A percentile compares a stretch with the other conserved stretches of the same genome.
phyloP scores from a whole-genome alignment of 2,113 vertebrate species.

The Nansenia antarctica region DNA sequence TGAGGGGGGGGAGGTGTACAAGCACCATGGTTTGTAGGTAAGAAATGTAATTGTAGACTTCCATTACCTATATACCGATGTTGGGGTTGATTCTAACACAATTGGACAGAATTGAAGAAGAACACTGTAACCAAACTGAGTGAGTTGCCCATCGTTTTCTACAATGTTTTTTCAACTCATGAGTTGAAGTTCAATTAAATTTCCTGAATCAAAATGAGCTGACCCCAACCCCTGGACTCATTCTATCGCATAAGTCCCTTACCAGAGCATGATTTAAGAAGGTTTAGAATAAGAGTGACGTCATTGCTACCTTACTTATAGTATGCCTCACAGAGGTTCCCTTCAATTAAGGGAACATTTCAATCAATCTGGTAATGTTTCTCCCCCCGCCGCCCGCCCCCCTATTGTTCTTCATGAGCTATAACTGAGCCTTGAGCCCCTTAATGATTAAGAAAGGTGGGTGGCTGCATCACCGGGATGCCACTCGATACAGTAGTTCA shows the following conservation, averaged over 20 bases:
- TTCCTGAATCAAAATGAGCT: neutral
- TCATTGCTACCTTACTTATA: neutral
- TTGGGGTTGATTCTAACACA: neutral
- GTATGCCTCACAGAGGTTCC: conserved; percentile 28
- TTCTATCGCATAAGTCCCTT: neutral
- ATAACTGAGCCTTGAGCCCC: conserved; percentile 41
- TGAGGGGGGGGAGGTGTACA: neutral
- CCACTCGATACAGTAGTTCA: conserved; percentile 34
- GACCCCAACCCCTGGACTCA: neutral
- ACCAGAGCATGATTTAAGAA: neutral
- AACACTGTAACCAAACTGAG: neutral
- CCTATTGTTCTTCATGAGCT: conserved; percentile 29
- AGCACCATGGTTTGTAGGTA: conserved; percentile 1
- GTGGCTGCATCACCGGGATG: conserved; percentile 27
- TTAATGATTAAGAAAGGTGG: conserved; percentile 23
- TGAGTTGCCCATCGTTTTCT: neutral
- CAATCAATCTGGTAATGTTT: conserved; percentile 34
- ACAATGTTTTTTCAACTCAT: neutral
- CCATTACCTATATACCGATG: neutral
- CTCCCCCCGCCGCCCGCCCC: no score
- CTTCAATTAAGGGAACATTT: conserved; percentile 30
- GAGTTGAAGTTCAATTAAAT: neutral
- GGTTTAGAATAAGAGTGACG: neutral
- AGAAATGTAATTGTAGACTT: neutral
- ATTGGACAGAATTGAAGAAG: neutral